Base-by-base conservation (phyloP, 2,113 vertebrate genomes). In the Dromiciops gliroides region DNA sequence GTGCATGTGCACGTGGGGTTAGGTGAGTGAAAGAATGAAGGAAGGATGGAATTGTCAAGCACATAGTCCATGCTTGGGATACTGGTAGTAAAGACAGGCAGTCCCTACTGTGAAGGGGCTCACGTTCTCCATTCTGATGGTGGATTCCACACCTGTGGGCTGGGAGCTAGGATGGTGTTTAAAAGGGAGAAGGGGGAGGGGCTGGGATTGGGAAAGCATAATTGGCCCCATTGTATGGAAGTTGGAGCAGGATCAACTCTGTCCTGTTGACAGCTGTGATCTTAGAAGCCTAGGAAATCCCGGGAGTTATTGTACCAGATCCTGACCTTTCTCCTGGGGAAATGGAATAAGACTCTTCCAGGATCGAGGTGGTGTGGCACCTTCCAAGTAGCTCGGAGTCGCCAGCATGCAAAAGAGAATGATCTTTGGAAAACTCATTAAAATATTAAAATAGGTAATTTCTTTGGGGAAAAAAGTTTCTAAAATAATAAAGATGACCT, bases 401-500 rank as follows among this genome's bases (percentile, higher is more conserved):
- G 67, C 96, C 89, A 26, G 47, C 90, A 0, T 75, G 67, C 92
- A 89, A 89, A 23, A 51, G 92, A 60, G 95, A 94, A 67, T 6
- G 89, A 92, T 0, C 93, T 53, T 95, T 97, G 96, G 95, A 94
- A 94, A 97, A 97, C 92, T 95, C 95, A 97, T 94, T 95, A 91
- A 94, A 95, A 44, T 11, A 31, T 95, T 94, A 90, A 96, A 75
- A 95, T 96, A 95, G 97, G 93, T 97, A 97, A 98, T 98, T 98
- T 97, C 96, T 97, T 97, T 95, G 37, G 67, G 67, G 56, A 95
- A 97, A 96, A 97, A 94, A 96, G 96, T 95, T 97, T 97, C 95
- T 97, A 95, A 97, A 97, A 97, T 98, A 96, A 97, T 96, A 96
- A 97, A 95, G 96, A 97, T 97, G 97, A 97, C 97, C 97, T 96